Evolutionary conservation across 2,113 vertebrate species (phyloP).

Genomic region (Vulpes vulpes): DNA sequence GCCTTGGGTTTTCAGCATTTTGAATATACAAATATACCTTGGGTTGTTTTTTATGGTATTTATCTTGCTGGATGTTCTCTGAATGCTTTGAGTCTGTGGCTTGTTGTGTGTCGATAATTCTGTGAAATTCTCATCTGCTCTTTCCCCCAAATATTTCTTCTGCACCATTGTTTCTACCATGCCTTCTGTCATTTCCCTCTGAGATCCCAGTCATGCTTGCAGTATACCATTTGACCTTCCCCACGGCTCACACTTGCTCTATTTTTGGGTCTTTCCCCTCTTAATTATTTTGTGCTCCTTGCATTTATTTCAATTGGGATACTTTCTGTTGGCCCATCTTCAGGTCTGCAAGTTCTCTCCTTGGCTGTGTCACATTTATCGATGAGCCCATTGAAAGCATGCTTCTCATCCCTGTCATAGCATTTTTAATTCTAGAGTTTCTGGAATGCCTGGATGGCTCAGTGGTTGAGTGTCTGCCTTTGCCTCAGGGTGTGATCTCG

Average conservation of each 20-base stretch:
- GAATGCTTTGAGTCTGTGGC: neutral
- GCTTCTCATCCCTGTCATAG: too few relatives aligned
- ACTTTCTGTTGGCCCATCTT: fast-evolving
- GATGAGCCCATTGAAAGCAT: fast-evolving
- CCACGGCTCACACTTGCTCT: neutral
- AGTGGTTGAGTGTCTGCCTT: too few relatives aligned
- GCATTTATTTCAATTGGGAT: too few relatives aligned
- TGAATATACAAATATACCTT: neutral
- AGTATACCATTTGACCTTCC: fast-evolving
- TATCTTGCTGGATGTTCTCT: neutral
- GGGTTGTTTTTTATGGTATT: neutral
- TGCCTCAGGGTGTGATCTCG: too few relatives aligned
- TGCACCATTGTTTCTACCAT: neutral
- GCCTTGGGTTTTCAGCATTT: neutral
- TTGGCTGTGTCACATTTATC: neutral
- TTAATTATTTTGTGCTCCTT: too few relatives aligned
- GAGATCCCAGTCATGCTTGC: fast-evolving
- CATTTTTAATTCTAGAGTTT: neutral
- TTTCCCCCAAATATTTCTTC: neutral
- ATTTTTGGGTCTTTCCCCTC: fast-evolving
- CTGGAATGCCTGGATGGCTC: too few relatives aligned
- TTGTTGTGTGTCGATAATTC: too few relatives aligned
- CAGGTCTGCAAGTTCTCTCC: neutral
- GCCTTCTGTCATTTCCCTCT: neutral
- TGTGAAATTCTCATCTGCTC: neutral